A percentile compares a stretch with the other conserved stretches of the same genome.
phyloP scores from a whole-genome alignment of 2,113 vertebrate genomes.

The Neogale vison region DNA sequence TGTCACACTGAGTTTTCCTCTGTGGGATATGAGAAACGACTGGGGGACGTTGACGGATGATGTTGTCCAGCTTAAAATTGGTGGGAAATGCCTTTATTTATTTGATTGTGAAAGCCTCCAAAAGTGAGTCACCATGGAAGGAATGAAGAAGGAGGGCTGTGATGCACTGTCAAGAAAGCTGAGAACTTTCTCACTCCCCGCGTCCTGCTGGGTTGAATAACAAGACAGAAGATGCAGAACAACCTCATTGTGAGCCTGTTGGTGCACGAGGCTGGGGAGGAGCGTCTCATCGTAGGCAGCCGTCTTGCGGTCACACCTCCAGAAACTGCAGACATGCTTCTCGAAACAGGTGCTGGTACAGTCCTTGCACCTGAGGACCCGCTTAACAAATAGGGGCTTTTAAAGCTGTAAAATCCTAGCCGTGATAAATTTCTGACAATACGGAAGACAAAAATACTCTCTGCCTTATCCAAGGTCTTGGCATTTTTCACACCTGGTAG shows the following conservation, averaged over 20 bases:
- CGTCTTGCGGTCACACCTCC: neutral
- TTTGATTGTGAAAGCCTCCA: constrained; percentile 85
- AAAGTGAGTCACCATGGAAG: constrained; percentile 80
- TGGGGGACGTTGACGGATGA: constrained; percentile 79
- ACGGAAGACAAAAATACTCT: constrained; percentile 89
- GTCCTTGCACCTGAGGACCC: no score
- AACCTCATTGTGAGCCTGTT: constrained; percentile 78
- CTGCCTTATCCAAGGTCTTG: constrained; percentile 87
- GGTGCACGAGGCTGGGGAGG: constrained; percentile 70
- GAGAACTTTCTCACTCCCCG: constrained; percentile 68
- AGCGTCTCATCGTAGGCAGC: constrained; percentile 64
- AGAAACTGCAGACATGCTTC: neutral
- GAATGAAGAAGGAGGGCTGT: constrained; percentile 45
- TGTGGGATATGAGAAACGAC: constrained; percentile 83
- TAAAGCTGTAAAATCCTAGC: neutral
- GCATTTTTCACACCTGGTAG: constrained; percentile 84
- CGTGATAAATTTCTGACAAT: constrained; percentile 81
- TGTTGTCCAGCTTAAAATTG: constrained; percentile 83
- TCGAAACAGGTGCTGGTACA: no score
- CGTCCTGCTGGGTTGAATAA: constrained; percentile 88
- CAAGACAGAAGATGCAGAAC: constrained; percentile 86
- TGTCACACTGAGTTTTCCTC: constrained; percentile 43
- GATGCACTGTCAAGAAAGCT: constrained; percentile 80
- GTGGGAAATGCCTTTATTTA: constrained; percentile 89
- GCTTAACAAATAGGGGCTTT: neutral